phyloP scores from a whole-genome alignment of 2,797 vertebrate genomes.

The Mus caroli region DNA sequence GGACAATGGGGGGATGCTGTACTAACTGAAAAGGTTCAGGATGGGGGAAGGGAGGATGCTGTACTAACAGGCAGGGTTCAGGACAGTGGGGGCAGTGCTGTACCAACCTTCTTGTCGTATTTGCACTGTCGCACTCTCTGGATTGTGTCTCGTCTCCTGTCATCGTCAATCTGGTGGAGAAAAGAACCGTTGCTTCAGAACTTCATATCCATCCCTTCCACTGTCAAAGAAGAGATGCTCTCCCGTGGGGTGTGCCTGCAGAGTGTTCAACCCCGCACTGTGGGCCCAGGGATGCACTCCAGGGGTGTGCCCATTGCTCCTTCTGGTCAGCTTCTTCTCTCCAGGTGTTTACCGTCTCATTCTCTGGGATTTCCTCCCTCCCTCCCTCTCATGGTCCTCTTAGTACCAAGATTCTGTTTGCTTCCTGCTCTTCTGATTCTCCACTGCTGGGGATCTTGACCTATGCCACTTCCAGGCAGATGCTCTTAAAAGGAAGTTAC shows the following conservation, averaged over 20 bases:
- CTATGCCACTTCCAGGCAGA: not conserved
- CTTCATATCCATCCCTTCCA: accelerated
- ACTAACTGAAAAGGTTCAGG: not conserved
- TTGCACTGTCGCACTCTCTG: conserved; percentile 92
- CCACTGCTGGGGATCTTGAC: not conserved
- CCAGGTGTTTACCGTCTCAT: not conserved
- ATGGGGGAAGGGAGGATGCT: not conserved
- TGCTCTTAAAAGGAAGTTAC: not conserved
- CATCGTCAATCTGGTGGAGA: conserved; percentile 94
- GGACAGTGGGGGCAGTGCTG: not conserved
- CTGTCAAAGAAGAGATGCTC: not conserved
- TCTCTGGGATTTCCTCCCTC: not conserved
- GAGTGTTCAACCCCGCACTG: not conserved
- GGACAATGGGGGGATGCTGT: not conserved
- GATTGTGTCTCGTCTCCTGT: conserved; percentile 92
- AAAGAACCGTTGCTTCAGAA: conserved; percentile 51
- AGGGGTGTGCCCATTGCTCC: not conserved
- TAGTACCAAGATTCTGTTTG: not conserved
- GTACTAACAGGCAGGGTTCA: no score
- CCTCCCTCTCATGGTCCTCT: not conserved
- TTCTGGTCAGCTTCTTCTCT: not conserved
- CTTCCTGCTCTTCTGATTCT: not conserved
- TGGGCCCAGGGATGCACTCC: not conserved
- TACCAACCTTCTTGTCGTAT: conserved; percentile 96
- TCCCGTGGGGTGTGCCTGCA: no score